Conservation (phyloP, 2,113 vertebrate genomes). For the Xiphophorus hellerii region DNA sequence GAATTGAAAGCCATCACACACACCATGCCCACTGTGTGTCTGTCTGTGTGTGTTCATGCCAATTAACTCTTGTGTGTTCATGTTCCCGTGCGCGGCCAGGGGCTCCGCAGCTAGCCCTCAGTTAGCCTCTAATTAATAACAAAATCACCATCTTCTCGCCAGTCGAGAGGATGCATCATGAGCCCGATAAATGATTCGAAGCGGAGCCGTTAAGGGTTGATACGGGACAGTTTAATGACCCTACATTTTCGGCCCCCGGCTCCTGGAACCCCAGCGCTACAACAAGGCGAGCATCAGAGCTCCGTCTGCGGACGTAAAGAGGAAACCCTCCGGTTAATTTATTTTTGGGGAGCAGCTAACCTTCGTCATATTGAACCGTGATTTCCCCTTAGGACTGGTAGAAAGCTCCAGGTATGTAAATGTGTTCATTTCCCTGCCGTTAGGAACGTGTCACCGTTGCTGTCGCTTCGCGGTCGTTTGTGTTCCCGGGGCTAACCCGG, state of each 20-base stretch:
- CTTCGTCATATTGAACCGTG: not conserved
- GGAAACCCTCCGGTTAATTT: conserved; percentile 6
- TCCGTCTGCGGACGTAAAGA: conserved; percentile 56
- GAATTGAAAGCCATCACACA: not conserved
- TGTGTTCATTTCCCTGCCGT: not conserved
- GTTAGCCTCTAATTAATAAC: conserved; percentile 42
- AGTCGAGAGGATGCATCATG: not conserved
- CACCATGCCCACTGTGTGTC: conserved; percentile 14
- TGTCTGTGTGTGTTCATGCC: conserved; percentile 39
- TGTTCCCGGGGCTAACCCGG: not conserved
- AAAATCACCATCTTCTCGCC: conserved; percentile 23
- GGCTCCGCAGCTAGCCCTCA: conserved; percentile 60
- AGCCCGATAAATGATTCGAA: conserved; percentile 4
- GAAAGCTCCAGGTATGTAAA: conserved; percentile 39
- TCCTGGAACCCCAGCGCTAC: conserved; percentile 25
- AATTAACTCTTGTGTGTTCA: conserved; percentile 72
- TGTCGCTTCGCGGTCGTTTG: not conserved
- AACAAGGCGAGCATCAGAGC: conserved; percentile 51
- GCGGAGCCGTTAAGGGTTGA: not conserved
- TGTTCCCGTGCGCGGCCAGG: conserved; percentile 76
- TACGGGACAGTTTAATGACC: conserved; percentile 27
- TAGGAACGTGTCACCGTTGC: not conserved
- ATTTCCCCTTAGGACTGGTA: not conserved
- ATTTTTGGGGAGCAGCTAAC: not conserved
- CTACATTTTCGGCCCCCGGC: conserved; percentile 3